phyloP scores from a whole-genome alignment of 2,113 vertebrate species.

The Hiodon alosoides region DNA sequence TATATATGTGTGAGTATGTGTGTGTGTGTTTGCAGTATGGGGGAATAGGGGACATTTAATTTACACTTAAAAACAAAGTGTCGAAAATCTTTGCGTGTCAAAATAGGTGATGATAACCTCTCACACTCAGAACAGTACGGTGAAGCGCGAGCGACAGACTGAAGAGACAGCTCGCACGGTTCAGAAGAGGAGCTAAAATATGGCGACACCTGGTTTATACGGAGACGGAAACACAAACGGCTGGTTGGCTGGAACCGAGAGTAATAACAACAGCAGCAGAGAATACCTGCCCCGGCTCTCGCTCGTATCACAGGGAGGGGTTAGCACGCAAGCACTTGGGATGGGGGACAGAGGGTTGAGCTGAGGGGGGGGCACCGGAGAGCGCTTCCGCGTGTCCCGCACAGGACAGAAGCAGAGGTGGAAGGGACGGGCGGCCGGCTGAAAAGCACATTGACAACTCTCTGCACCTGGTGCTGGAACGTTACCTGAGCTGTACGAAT shows the following conservation, averaged over 20 bases:
- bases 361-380: background rate
- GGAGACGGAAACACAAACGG: background rate
- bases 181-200: background rate
- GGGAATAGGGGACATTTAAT: too few relatives aligned
- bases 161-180: background rate
- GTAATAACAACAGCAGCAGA: background rate
- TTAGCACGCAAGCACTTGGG: background rate
- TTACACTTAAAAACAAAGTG: too few relatives aligned
- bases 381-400: background rate
- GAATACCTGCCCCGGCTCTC: too few relatives aligned
- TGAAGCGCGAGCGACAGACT: background rate
- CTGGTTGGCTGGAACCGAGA: background rate
- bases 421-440: background rate
- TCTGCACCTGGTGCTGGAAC: constrained; percentile 49
- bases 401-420: background rate
- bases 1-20: too few relatives aligned
- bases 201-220: too few relatives aligned
- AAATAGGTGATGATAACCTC: too few relatives aligned
- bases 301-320: background rate
- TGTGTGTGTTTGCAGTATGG: too few relatives aligned
- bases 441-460: background rate
- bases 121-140: background rate
- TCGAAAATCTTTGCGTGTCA: too few relatives aligned
- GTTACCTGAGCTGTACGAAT: constrained; percentile 84
- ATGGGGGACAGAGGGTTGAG: background rate